phyloP scores from a whole-genome alignment of 1,140 invertebrate species.

The Telenomus remus region DNA sequence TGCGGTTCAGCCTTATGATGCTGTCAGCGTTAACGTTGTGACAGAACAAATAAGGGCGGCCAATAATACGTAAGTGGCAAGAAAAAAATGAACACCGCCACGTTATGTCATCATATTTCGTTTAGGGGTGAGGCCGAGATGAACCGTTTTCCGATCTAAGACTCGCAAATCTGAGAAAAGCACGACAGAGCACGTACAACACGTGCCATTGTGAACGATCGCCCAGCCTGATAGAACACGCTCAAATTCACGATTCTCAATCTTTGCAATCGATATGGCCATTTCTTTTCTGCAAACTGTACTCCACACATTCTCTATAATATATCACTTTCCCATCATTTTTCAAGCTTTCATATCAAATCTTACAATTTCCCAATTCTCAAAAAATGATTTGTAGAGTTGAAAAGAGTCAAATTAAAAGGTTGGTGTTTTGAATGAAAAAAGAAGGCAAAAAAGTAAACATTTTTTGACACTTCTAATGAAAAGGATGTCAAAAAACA shows the following conservation, averaged over 20 bases:
- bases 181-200: constrained; percentile 70
- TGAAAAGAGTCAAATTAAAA: no score
- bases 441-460: no score
- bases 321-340: neutral
- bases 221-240: constrained; percentile 70
- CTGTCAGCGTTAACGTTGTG: constrained; percentile 9
- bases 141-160: constrained; percentile 59
- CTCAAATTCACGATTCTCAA: constrained; percentile 64
- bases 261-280: constrained; percentile 42
- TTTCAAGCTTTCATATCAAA: no score
- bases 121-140: constrained; percentile 47
- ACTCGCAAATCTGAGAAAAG: constrained; percentile 74
- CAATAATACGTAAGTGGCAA: constrained; percentile 20
- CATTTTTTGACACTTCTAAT: no score
- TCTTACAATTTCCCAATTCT: no score
- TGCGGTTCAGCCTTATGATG: constrained; percentile 8
- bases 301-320: neutral
- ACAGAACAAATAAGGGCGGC: constrained; percentile 23
- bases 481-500: neutral
- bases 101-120: constrained; percentile 52
- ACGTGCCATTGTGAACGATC: constrained; percentile 67
- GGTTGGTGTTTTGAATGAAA: no score
- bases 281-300: constrained; percentile 23
- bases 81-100: constrained; percentile 13
- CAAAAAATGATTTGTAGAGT: no score